Base-by-base conservation (phyloP, 2,888 invertebrate genomes). In the Endotricha flammealis region DNA sequence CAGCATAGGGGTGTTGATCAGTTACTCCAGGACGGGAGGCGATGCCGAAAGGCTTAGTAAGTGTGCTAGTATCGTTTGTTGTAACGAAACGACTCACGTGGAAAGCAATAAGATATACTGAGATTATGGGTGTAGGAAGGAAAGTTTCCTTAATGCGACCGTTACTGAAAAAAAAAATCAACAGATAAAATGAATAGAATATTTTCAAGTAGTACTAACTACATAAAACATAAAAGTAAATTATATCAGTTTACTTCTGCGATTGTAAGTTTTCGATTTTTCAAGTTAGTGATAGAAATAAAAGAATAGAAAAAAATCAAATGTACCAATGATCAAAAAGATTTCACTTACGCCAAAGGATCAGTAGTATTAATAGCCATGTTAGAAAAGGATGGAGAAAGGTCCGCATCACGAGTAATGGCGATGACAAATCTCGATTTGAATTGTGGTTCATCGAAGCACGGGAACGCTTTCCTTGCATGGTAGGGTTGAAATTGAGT, bases 391-490 rank as follows among this genome's bases (percentile, higher is more conserved):
- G 89, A 82, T 2, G 66, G 69, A 7, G 81, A 77, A 48, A 90
- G 87, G 32, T 68, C 71, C 1, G 56, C 53, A 13, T 89, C 87
- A 36, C 91, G 88, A 2, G 89, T 89, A 42, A 96, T 89, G 43
- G 88, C 89, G 28, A 96, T 87, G 1, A 81, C 80, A 51, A 91
- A 96, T 17, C 79, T 89, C 0, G 95, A 92, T 66, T 95, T 95
- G 64, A 93, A 92, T 14, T 90, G 89, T 0, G 96, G 96, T 55
- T 96, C 95, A 57, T 96, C 96, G 52, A 95, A 94, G 70, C 95
- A 95, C 0, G 96, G 96, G 68, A 96, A 96, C 0, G 94, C 95
- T 54, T 91, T 90, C 42, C 95, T 88, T 0, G 95, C 95, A 54
- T 92, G 91, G 42, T 88, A 92, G 0, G 94, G 91, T 49, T 95